Base-by-base conservation (phyloP, 2,797 vertebrate genomes). In the Notolepis coatsorum region DNA sequence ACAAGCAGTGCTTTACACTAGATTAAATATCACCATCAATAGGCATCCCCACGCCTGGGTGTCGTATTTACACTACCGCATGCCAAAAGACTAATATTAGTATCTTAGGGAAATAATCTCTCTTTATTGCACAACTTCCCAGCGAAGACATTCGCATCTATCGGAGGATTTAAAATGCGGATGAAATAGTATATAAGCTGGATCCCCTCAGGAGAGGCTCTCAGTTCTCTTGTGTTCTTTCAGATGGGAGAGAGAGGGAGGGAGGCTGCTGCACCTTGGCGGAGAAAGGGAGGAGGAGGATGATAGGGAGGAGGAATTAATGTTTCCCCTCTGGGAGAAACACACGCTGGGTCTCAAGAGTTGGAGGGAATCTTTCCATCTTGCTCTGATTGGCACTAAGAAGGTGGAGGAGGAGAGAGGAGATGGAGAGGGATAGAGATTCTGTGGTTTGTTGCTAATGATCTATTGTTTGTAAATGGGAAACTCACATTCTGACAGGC, bases 81-180 rank as follows among this genome's bases (percentile, higher is more conserved):
- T 89, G 91, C 92, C 89, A 91, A 92, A 90, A 91, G 86, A 92
- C 91, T 91, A 92, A 93, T 93, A 93, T 93, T 93, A 93, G 91
- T 92, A 91, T 92, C 89, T 90, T 82, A 81, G 73, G 88, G 83
- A 91, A 93, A 93, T 92, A 91, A 92, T 92, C 90, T 91, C 87
- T 85, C 88, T 89, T 89, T 92, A 88, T 91, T 88, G 84, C n/a
- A 55, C 80, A 89, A 90, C 86, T 91, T 91, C 89, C 89, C 87
- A 67, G 82, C 79, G 84, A 82, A 90, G 82, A 88, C 80, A 83
- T 75, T 84, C 75, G 75, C 89, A 87, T 91, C 90, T 92, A 93
- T 93, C 91, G 86, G 89, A 88, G 92, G 91, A 93, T 94, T 94
- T 92, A 93, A 92, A n/a, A 92, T 75, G 90, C 65, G 89, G 90